A percentile compares a stretch with the other conserved stretches of the same genome.
phyloP scores from a whole-genome alignment of 2,797 vertebrate genomes.

The Tragelaphus eurycerus region DNA sequence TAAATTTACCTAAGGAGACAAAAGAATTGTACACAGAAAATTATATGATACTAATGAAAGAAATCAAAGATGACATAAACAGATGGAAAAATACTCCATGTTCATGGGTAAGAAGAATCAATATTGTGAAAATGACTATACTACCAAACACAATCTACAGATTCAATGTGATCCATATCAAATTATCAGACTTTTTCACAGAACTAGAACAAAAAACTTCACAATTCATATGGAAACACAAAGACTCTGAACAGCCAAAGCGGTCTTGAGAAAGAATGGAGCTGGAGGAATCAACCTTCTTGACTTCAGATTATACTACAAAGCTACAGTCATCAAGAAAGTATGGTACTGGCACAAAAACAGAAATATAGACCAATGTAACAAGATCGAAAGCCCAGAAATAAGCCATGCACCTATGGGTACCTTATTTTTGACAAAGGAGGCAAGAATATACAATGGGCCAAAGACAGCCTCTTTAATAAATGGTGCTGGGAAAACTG shows the following conservation, averaged over 20 bases:
- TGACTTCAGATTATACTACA: background rate
- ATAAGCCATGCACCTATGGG: background rate
- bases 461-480: background rate
- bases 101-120: background rate
- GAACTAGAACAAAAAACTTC: no score
- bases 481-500: background rate
- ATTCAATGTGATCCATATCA: background rate
- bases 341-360: background rate
- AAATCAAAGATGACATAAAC: no score
- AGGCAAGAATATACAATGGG: background rate
- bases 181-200: no score
- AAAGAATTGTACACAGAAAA: no score
- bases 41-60: no score
- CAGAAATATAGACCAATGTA: background rate
- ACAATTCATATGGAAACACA: no score
- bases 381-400: background rate
- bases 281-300: background rate
- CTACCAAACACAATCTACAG: background rate
- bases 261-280: background rate
- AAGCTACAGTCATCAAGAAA: background rate
- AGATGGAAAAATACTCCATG: no score
- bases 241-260: background rate
- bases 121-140: background rate
- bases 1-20: no score
- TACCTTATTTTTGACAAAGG: background rate